Evolutionary conservation across 2,797 vertebrate genomes (phyloP).

Genomic region (Kryptopterus vitreolus): DNA sequence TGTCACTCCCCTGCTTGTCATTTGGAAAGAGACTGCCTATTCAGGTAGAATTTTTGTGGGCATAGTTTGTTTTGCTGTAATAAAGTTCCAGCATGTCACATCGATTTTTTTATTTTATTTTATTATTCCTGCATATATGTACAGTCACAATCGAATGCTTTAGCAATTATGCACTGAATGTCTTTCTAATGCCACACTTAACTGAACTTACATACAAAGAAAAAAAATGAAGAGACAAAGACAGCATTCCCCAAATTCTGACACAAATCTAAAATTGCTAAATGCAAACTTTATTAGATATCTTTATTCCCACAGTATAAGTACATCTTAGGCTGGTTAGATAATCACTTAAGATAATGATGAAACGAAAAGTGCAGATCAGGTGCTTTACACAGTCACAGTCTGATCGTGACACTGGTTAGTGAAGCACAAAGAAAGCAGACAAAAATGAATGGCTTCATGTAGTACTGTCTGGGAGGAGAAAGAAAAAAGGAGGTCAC

Average conservation of each 20-base stretch:
- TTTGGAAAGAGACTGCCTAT: not conserved
- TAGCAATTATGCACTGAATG: not conserved
- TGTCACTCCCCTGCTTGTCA: not conserved
- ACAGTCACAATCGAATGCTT: not conserved
- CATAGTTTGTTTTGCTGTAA: not conserved
- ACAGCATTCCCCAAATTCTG: not conserved
- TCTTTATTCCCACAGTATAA: constrained; percentile 3
- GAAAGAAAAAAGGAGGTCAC: constrained; percentile 1
- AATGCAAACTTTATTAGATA: not conserved
- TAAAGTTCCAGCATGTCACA: not conserved
- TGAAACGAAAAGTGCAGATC: constrained; percentile 9
- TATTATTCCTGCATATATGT: too few relatives aligned
- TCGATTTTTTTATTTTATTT: too few relatives aligned
- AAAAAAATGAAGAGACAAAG: not conserved
- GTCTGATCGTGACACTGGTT: constrained; percentile 35
- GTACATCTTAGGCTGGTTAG: not conserved
- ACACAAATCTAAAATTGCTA: constrained; percentile 22
- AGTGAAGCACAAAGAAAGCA: constrained; percentile 12
- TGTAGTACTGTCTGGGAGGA: constrained; percentile 29
- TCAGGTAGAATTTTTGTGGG: not conserved
- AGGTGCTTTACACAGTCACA: constrained; percentile 62
- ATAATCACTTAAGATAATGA: constrained; percentile 14
- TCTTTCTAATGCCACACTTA: not conserved
- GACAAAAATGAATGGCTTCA: constrained; percentile 37
- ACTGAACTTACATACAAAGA: not conserved